Percentiles rank a stretch among this genome's conserved stretches.
Conservation (phyloP, 2,888 invertebrate genomes). For the Pocota personata region DNA sequence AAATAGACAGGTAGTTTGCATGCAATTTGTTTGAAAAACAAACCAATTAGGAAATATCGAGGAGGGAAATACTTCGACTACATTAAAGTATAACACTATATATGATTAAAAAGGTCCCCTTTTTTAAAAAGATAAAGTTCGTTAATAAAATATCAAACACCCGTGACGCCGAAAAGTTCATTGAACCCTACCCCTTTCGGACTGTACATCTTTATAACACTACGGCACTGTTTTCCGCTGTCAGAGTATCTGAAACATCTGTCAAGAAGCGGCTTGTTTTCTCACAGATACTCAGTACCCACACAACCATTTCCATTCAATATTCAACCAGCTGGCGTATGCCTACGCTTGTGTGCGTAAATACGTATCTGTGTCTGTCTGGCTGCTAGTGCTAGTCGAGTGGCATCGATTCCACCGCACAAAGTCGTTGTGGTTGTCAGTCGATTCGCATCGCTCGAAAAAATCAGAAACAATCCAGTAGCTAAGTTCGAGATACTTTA, state of each 20-base stretch:
- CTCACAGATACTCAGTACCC: constrained; percentile 11
- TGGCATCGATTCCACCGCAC: constrained; percentile 60
- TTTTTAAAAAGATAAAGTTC: too few species aligned
- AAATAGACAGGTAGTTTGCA: too few species aligned
- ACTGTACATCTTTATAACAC: background rate
- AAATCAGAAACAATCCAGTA: constrained; percentile 17
- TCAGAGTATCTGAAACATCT: constrained; percentile 8
- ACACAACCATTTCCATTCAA: constrained; percentile 50
- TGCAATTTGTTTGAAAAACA: too few species aligned
- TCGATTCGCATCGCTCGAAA: constrained; percentile 40
- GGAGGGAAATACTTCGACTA: too few species aligned
- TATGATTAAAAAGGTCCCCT: too few species aligned
- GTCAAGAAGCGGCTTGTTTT: constrained; percentile 20
- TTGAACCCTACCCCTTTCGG: background rate
- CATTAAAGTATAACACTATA: too few species aligned
- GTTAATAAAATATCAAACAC: too few species aligned
- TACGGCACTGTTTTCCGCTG: constrained; percentile 19
- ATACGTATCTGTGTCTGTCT: background rate
- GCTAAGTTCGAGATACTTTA: background rate
- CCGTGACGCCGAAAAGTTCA: background rate
- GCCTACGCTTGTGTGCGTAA: background rate
- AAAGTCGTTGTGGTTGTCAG: constrained; percentile 42
- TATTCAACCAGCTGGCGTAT: constrained; percentile 35
- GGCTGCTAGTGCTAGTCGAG: constrained; percentile 14
- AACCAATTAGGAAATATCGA: too few species aligned